Base-by-base conservation (phyloP, 1,140 invertebrate species). In the Diachasmimorpha longicaudata region DNA sequence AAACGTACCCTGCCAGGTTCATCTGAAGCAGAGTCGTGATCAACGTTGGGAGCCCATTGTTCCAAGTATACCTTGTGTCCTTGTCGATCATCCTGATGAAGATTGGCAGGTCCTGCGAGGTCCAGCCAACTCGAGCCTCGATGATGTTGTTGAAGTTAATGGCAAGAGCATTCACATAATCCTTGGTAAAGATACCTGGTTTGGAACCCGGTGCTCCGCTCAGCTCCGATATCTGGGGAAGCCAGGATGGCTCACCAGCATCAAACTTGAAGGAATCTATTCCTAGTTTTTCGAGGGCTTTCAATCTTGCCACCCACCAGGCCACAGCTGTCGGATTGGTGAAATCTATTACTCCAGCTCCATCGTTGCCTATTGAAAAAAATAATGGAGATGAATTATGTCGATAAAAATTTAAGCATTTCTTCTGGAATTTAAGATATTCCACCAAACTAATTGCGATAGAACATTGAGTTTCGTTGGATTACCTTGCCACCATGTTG, bases 191-290 rank as follows among this genome's bases (percentile, higher is more conserved):
- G 8, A 92, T 87, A 16, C 91, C 91, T 0, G 93, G 93, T 39
- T 93, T 90, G 11, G 86, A 74, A 36, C 91, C 84, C 1, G 82
- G 52, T 44, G 90, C 81, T 0, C 89, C 88, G 79, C 85, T 89
- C 1, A 92, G 81, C 2, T 87, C 81, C 0, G 92, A 83, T 79
- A 90, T 82, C 83, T 91, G 86, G 79, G 92, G 93, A 21, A 91
- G 79, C 89, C 90, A 93, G 69, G 91, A 91, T 71, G 87, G 89
- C 87, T 97, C 96, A 14, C 97, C 97, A 11, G 96, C 97, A 86
- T 98, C 97, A 83, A 98, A 98, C 85, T 98, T 98, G 77, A 97
- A 96, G 75, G 95, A 94, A 82, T 96, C 94, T 37, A 99, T 93
- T 0, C 92, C 93, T 0, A 90, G 86, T 0, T 89, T 84, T 77